Base-by-base conservation (phyloP, 1,140 invertebrate genomes). In the Bathynomus jamesi region DNA sequence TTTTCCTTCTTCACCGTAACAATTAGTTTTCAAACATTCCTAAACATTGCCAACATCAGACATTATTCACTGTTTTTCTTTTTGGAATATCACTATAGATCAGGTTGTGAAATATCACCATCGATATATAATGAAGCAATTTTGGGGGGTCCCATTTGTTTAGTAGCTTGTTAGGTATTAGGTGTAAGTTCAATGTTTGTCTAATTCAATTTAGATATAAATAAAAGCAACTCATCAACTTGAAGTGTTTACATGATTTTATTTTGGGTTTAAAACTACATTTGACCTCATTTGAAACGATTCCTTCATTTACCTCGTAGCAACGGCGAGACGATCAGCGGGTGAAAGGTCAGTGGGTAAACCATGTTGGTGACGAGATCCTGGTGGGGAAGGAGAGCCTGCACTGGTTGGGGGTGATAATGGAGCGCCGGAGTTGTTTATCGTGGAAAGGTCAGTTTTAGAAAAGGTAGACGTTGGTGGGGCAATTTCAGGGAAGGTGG, bases 301-400 rank as follows among this genome's bases (percentile, higher is more conserved):
- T 11, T 53, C 11, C 11, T 13, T 53, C 21, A 53, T 53, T 32
- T 61, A 69, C 67, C 67, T 69, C 24, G 53, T 69, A 5, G 67
- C 67, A 3, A 69, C 46, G 3, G 67, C 67, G n/a, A 69, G 27
- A 27, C 67, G 31, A 29, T 69, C 67, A 13, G 40, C 46, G 28
- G 53, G 67, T 2, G 67, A 60, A 21, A 69, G 46, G 11, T 69
- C 17, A 40, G 32, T 40, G 32, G 32, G 17, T 17, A 40, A 8
- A 8, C 7, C 7, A 8, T 40, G 32, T 40, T 40, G 32, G 17
- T 40, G 7, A 8, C 32, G 7, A 7, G 32, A 8, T 17, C 7
- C 32, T 40, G 7, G 67, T 2, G 67, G 61, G 2, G 29, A 21
- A 28, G 27, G 67, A 10, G 67, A 61, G 3, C 46, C 28, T 28